Evolutionary conservation across 1,140 invertebrate genomes (phyloP), one percentile per base, ranked within the genome.

Genomic region (Bombus ignitus): DNA sequence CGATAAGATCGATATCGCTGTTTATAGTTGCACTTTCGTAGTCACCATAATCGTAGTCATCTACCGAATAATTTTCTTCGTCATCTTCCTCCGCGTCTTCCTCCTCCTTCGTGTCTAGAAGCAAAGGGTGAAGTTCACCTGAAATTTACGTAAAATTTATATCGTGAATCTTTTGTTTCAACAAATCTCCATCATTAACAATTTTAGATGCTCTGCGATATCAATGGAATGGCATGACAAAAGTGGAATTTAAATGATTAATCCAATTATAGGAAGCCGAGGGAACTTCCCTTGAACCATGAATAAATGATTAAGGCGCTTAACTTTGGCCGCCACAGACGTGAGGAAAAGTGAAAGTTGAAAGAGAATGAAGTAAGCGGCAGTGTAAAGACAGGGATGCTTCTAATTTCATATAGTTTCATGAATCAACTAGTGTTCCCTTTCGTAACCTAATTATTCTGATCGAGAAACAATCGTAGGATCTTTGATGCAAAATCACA

Each of bases 1-100:
- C 91, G 92, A 95, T 94, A 90, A 95, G 93, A 94, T 95, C 92
- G 91, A 95, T 93, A 93, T 95, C 91, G 92, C 94, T 93, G 86
- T 92, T 90, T 93, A 95, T 94, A 79, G 93, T 94, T 57, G 92
- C 94, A 47, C 81, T 89, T 44, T 91, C 93, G 91, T 94, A 86
- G 92, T 94, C 90, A 83, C 88, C 82, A 68, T 90, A 90, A 72
- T 94, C 93, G 80, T 95, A 94, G 57, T 95, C 94, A 57, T 95
- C 95, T 72, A 94, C 95, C 1, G 94, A 89, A 71, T 94, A 92
- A 92, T 94, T 95, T 74, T 94, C 91, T 87, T 95, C 94, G 76
- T 95, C 95, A 77, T 95, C 94, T 28, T 94, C 94, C 66, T 91
- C 92, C 32, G 92, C 89, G 81, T 95, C 94, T 22, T 93, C 94